Evolutionary conservation across 2,888 invertebrate genomes (phyloP), one percentile per base, ranked within the genome.

Genomic region (Leucophora obtusa): DNA sequence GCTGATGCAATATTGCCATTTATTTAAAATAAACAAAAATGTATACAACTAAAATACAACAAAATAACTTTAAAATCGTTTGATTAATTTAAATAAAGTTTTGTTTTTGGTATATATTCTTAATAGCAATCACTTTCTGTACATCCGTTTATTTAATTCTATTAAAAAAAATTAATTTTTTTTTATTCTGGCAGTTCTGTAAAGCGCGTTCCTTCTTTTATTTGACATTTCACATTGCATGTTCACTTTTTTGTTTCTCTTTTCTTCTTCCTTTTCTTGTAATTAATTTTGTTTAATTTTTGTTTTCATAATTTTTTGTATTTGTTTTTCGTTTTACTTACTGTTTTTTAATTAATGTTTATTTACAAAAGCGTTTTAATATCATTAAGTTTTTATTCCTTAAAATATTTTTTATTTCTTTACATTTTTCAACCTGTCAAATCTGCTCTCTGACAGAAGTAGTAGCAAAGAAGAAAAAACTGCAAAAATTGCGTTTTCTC

Each of bases 161-260:
- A n/a, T n/a, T n/a, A n/a, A n/a, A n/a, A n/a, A n/a, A n/a, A n/a
- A n/a, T n/a, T n/a, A n/a, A n/a, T n/a, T n/a, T n/a, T 60, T 60
- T 65, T 71, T 71, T 28, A 8, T 11, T 69, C 28, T 81, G 81
- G 81, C 68, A 81, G 70, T 60, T 35, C 81, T 59, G 50, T 15
- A 38, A 63, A 71, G 28, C 72, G 65, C 72, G 62, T 76, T 75
- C 56, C 63, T 54, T 68, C 58, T 77, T 81, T 72, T 71, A 53
- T 59, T 75, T 81, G 81, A 81, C 81, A 70, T 81, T 81, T 73
- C 38, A 53, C 53, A 69, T 56, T 66, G 65, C 72, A 75, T 80
- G 72, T 73, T 60, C 53, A 59, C 11, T 66, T 74, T 73, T 63
- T 72, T 65, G 54, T 59, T 66, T 65, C 60, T 50, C 38, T 73